These are phyloP conservation scores for Paedocypris sp. DNA, from an alignment of 2,113 vertebrate genomes.

Conservation along the genomic window DNA sequence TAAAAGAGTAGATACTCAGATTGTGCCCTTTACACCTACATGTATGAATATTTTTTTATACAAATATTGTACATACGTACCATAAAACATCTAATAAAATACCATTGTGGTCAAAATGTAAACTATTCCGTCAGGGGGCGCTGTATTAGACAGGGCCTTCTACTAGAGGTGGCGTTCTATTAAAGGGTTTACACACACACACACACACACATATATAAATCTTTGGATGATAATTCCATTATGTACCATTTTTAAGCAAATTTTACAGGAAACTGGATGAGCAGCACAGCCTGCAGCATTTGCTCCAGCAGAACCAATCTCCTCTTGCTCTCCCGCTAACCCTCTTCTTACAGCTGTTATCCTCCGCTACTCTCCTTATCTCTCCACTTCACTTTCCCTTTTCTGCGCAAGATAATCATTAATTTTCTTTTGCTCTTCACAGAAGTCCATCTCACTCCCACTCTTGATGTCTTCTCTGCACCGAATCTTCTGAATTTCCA, in stretches of 20 bases:
- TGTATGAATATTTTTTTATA: neutral
- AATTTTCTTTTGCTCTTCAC: conserved; percentile 43
- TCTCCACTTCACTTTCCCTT: conserved; percentile 33
- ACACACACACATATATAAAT: no score
- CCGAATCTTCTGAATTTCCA: conserved; percentile 27
- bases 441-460: conserved; percentile 1
- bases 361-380: conserved; percentile 28
- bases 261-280: neutral
- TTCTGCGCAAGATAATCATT: conserved; percentile 21
- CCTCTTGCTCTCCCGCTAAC: conserved; percentile 15
- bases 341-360: conserved; percentile 44
- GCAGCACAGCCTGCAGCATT: conserved; percentile 6
- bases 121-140: no score
- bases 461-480: conserved; percentile 29
- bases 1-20: neutral
- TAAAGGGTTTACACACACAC: no score
- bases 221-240: no score
- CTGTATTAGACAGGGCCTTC: no score
- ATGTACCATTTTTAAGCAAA: conserved; percentile 12
- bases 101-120: no score
- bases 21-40: neutral
- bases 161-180: no score
- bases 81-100: neutral
- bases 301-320: conserved; percentile 1
- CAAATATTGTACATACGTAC: no score